phyloP scores from a whole-genome alignment of 1,140 invertebrate genomes.

The Aphidius gifuensis region DNA sequence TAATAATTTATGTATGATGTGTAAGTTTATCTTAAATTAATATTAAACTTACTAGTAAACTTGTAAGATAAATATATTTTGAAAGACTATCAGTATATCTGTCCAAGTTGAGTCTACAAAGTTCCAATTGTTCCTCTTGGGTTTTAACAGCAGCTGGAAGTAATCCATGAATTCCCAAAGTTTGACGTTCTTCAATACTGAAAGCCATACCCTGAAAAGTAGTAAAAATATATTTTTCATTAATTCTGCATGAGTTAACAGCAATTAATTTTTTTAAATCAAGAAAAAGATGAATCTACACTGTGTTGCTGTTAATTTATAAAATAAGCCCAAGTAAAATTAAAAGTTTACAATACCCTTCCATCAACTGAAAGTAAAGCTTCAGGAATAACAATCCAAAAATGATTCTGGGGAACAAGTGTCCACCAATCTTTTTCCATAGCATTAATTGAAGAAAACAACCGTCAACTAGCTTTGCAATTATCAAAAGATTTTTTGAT shows the following conservation, averaged over 20 bases:
- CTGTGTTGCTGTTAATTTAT: neutral
- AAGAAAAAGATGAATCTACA: too few species aligned
- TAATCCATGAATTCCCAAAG: constrained; percentile 80
- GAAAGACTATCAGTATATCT: constrained; percentile 72
- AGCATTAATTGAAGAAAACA: constrained; percentile 31
- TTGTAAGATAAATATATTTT: constrained; percentile 77
- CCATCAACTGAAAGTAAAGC: constrained; percentile 60
- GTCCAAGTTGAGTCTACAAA: constrained; percentile 69
- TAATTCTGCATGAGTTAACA: neutral
- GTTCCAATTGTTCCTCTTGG: constrained; percentile 78
- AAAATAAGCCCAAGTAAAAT: neutral
- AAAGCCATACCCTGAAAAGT: constrained; percentile 78
- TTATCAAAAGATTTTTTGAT: constrained; percentile 1
- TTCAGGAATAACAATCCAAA: constrained; percentile 55
- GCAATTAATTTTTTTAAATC: neutral
- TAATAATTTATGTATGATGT: neutral
- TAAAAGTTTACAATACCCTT: constrained; percentile 50
- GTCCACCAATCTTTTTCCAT: constrained; percentile 64
- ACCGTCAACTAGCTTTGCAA: neutral
- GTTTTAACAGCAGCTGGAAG: constrained; percentile 76
- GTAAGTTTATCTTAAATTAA: constrained; percentile 8
- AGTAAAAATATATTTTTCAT: constrained; percentile 10
- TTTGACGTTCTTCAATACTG: constrained; percentile 76
- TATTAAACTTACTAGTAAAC: constrained; percentile 62
- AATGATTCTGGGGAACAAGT: constrained; percentile 54